These are phyloP conservation scores for Phortica variegata DNA, from an alignment of 1,140 invertebrate species.

Conservation along the genomic window DNA sequence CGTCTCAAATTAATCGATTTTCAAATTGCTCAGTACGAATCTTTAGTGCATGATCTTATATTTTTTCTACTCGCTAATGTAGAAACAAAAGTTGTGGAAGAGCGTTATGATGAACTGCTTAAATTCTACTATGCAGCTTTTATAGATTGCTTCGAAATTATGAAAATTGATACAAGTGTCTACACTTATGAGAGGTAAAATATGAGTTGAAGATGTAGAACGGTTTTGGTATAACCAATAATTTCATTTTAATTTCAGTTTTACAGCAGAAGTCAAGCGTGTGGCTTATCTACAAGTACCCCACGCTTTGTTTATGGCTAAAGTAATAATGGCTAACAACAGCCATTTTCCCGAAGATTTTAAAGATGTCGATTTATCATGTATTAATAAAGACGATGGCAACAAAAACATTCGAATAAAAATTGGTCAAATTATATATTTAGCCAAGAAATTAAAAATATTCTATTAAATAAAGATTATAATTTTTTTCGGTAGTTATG, in stretches of 20 bases:
- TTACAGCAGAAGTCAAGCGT: constrained; percentile 32
- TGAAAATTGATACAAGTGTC: constrained; percentile 17
- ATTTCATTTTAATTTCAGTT: constrained; percentile 20
- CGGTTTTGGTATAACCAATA: background rate
- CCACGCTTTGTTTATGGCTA: constrained; percentile 45
- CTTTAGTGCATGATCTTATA: constrained; percentile 60
- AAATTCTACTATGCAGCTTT: constrained; percentile 60
- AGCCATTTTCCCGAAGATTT: constrained; percentile 8
- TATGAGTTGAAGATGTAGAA: background rate
- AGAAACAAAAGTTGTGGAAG: constrained; percentile 46
- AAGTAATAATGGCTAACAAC: constrained; percentile 37
- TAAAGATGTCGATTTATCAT: constrained; percentile 19
- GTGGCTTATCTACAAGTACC: constrained; percentile 38
- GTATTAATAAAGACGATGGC: no score
- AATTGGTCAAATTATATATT: no score
- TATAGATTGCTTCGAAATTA: constrained; percentile 38
- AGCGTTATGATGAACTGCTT: constrained; percentile 59
- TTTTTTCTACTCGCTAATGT: constrained; percentile 64
- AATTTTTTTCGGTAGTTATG: no score
- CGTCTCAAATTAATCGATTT: constrained; percentile 66
- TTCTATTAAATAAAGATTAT: no score
- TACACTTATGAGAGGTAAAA: constrained; percentile 31
- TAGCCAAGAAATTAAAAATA: no score
- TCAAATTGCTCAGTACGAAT: constrained; percentile 61
- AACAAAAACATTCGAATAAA: no score